Evolutionary conservation across 2,888 invertebrate species (phyloP).

Genomic region (Scrobipalpa costella): DNA sequence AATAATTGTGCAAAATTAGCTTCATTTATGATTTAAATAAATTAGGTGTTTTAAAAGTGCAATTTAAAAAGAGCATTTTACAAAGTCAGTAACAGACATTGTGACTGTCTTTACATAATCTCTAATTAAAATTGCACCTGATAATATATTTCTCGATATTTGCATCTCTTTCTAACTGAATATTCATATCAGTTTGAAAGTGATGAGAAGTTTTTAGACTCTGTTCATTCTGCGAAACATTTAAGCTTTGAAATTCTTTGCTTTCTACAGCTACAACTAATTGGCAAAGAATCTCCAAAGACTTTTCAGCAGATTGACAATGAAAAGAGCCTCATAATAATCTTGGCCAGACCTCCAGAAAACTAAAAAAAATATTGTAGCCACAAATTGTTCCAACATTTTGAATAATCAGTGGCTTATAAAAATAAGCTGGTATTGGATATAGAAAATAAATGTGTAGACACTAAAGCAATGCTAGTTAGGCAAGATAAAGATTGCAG

Average conservation of each 20-base stretch:
- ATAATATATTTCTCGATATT: background rate
- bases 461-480: background rate
- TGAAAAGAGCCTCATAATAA: background rate
- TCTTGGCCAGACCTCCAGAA: conserved; percentile 57
- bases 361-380: conserved; percentile 37
- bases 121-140: background rate
- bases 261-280: conserved; percentile 4
- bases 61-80: background rate
- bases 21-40: background rate
- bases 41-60: background rate
- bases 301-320: background rate
- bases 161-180: conserved; percentile 1
- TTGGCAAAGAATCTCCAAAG: conserved; percentile 1
- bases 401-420: conserved; percentile 70
- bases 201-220: background rate
- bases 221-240: background rate
- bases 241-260: conserved; percentile 18
- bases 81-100: background rate
- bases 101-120: background rate
- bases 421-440: background rate
- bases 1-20: conserved; percentile 2
- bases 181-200: background rate
- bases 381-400: conserved; percentile 65
- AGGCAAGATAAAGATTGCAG: background rate
- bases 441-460: background rate